These are phyloP conservation scores for Myocastor coypus DNA, from an alignment of 2,113 vertebrate species.

Conservation along the genomic window DNA sequence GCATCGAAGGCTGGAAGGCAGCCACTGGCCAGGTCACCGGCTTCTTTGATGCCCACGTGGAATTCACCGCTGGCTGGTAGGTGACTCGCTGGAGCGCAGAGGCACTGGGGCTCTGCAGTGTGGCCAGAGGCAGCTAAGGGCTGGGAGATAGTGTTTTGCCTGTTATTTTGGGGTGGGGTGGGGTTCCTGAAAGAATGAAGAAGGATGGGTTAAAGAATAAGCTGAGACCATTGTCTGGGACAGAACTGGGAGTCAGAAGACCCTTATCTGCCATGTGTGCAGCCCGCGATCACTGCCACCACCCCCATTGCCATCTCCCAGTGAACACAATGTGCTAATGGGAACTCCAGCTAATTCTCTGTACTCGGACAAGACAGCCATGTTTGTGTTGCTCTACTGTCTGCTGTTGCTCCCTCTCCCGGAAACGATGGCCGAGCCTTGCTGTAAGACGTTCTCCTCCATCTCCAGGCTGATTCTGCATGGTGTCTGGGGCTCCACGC, in stretches of 20 bases:
- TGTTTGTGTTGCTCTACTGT: not conserved
- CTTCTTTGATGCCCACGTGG: constrained; percentile 98
- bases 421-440: not conserved
- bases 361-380: not conserved
- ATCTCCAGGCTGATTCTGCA: no score
- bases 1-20: constrained; percentile 97
- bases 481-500: not conserved
- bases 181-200: not conserved
- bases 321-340: not conserved
- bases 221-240: not conserved
- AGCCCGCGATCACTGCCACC: not conserved
- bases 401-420: not conserved
- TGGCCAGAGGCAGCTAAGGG: not conserved
- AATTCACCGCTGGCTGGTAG: constrained; percentile 98
- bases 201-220: not conserved
- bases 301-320: not conserved
- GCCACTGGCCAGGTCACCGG: constrained; percentile 95
- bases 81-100: constrained; percentile 59
- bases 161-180: not conserved
- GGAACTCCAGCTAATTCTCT: not conserved
- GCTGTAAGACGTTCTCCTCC: no score
- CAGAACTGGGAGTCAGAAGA: not conserved
- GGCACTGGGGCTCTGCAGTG: no score
- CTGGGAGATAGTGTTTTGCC: not conserved
- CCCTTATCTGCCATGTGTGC: not conserved